Evolutionary conservation across 2,113 vertebrate species (phyloP).

Genomic region (Perca flavescens): DNA sequence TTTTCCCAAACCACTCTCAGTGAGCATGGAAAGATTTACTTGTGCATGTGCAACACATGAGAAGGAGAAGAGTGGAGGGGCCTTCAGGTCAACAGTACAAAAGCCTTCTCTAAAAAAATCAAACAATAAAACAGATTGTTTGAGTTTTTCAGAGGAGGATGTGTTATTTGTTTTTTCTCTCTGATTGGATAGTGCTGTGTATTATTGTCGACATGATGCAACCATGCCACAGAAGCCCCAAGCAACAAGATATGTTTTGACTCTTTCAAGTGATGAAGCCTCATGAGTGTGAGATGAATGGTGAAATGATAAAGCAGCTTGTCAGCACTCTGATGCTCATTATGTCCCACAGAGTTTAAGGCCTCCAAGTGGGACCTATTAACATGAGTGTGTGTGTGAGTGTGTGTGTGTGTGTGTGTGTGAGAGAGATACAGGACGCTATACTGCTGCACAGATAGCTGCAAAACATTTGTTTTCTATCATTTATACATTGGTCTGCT

Average conservation of each 20-base stretch:
- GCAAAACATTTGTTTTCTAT: slow-evolving; percentile 4
- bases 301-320: slow-evolving; percentile 13
- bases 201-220: slow-evolving; percentile 32
- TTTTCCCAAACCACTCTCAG: slow-evolving; percentile 42
- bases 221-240: not conserved
- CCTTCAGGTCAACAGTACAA: not conserved
- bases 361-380: slow-evolving; percentile 47
- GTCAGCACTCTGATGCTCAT: slow-evolving; percentile 60
- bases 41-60: slow-evolving; percentile 48
- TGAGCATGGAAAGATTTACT: slow-evolving; percentile 65
- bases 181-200: slow-evolving; percentile 3
- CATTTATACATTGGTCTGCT: not conserved
- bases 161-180: not conserved
- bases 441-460: not conserved
- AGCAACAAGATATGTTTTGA: slow-evolving; percentile 49
- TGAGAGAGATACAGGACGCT: not conserved
- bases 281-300: slow-evolving; percentile 36
- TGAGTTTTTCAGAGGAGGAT: not conserved
- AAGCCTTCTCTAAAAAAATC: slow-evolving; percentile 3
- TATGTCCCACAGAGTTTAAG: slow-evolving; percentile 37
- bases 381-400: slow-evolving; percentile 10
- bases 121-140: not conserved
- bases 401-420: not conserved
- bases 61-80: not conserved
- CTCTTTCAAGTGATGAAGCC: slow-evolving; percentile 37